phyloP scores from a whole-genome alignment of 2,797 vertebrate species.

The Urocyon cinereoargenteus region DNA sequence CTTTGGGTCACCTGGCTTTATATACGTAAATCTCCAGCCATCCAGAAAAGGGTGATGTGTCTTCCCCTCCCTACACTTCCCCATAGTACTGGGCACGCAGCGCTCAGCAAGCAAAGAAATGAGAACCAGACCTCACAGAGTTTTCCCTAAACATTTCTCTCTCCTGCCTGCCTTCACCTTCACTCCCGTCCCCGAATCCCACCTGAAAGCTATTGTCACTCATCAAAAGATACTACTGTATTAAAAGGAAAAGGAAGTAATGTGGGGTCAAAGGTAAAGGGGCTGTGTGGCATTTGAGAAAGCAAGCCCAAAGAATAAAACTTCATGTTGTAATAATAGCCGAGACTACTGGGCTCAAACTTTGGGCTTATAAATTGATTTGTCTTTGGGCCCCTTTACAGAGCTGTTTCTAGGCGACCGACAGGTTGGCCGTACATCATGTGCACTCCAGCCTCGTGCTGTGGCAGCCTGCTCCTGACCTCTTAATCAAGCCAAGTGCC shows the following conservation, averaged over 20 bases:
- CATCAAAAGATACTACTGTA: slow-evolving; percentile 53
- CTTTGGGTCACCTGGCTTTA: not conserved
- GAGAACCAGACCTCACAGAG: not conserved
- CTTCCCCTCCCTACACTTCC: not conserved
- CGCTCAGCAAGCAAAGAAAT: not conserved
- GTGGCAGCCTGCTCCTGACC: slow-evolving; percentile 88
- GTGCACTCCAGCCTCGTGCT: slow-evolving; percentile 73
- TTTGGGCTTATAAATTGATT: slow-evolving; percentile 85
- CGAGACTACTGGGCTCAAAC: slow-evolving; percentile 73
- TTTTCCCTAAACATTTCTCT: not conserved
- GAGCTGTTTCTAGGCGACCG: slow-evolving; percentile 83
- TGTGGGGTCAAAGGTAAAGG: slow-evolving; percentile 50
- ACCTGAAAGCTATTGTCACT: slow-evolving; percentile 31
- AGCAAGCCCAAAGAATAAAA: slow-evolving; percentile 59
- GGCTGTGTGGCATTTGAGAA: slow-evolving; percentile 11
- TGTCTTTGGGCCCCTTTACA: slow-evolving; percentile 83
- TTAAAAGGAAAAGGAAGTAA: slow-evolving; percentile 50
- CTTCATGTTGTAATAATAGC: slow-evolving; percentile 74
- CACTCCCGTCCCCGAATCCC: slow-evolving; percentile 18
- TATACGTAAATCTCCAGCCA: not conserved
- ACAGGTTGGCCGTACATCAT: slow-evolving; percentile 85
- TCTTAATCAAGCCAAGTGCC: slow-evolving; percentile 88
- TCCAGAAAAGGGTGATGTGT: not conserved
- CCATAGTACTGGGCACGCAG: not conserved
- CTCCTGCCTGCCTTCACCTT: not conserved